Conservation (phyloP, 2,113 vertebrate genomes). For the Scopus umbretta region DNA sequence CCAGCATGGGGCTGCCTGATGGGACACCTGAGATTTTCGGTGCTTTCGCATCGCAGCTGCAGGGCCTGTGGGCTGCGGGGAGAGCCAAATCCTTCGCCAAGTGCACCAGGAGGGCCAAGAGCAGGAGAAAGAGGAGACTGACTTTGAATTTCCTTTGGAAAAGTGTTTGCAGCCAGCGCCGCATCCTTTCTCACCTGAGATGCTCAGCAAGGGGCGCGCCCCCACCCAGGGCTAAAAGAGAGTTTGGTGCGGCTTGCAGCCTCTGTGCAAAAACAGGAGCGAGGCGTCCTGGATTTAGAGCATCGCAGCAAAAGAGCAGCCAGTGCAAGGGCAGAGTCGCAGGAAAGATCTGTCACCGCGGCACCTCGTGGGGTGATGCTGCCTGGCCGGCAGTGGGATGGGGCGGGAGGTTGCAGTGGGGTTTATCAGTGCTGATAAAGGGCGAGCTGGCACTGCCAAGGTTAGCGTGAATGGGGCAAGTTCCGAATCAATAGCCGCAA, state of each 20-base stretch:
- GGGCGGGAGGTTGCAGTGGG: background rate
- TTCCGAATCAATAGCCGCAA: slow-evolving; percentile 27
- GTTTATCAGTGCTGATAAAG: slow-evolving; percentile 9
- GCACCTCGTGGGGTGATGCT: background rate
- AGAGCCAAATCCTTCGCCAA: slow-evolving; percentile 66
- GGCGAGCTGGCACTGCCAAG: background rate
- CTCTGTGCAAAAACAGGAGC: background rate
- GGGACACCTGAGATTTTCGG: fast-evolving
- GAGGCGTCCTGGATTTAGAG: background rate
- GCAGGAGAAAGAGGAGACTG: slow-evolving; percentile 67
- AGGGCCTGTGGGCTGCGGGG: background rate
- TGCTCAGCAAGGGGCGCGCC: background rate
- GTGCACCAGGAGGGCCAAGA: slow-evolving; percentile 69
- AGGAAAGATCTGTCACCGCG: background rate
- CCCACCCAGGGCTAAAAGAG: background rate
- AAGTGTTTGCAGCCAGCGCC: background rate
- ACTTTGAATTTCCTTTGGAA: slow-evolving; percentile 68
- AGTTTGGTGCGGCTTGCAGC: background rate
- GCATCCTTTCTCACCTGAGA: background rate
- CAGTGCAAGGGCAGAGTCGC: background rate
- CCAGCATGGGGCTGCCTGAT: background rate
- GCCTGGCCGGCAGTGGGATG: background rate
- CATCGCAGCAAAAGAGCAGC: background rate
- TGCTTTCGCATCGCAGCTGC: background rate
- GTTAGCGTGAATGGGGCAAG: slow-evolving; percentile 15